Evolutionary conservation across 2,113 vertebrate genomes (phyloP).

Genomic region (Eulemur rufifrons): DNA sequence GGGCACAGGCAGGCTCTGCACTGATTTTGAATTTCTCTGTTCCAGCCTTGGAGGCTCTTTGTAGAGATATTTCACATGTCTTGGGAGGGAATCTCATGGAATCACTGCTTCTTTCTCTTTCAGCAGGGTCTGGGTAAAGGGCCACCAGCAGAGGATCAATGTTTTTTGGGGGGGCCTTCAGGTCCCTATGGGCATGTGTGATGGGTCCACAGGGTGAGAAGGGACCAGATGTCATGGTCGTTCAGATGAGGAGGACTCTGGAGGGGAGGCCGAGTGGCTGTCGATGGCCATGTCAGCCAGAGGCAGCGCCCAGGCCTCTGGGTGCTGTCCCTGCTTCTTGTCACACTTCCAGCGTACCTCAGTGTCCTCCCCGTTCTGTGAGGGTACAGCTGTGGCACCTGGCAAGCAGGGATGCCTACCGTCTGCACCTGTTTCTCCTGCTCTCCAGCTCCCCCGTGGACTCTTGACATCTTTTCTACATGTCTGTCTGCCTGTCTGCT

Average conservation of each 20-base stretch:
- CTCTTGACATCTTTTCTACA: neutral
- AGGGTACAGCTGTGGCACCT: rapidly evolving
- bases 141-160: neutral
- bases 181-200: neutral
- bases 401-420: rapidly evolving
- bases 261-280: neutral
- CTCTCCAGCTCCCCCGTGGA: neutral
- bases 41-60: neutral
- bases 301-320: neutral
- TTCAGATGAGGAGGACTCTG: neutral
- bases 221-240: neutral
- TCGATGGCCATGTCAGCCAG: neutral
- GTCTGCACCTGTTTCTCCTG: neutral
- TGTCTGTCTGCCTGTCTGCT: neutral
- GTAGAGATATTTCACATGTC: neutral
- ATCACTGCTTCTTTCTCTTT: neutral
- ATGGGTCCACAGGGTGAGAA: neutral
- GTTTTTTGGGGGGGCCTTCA: neutral
- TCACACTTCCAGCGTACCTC: neutral
- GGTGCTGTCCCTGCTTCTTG: neutral
- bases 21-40: neutral
- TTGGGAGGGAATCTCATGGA: neutral
- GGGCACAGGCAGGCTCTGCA: rapidly evolving
- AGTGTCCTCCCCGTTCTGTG: neutral
- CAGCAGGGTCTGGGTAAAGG: neutral